Evolutionary conservation across 2,888 invertebrate species (phyloP).

Genomic region (Drosophila melanocephala): DNA sequence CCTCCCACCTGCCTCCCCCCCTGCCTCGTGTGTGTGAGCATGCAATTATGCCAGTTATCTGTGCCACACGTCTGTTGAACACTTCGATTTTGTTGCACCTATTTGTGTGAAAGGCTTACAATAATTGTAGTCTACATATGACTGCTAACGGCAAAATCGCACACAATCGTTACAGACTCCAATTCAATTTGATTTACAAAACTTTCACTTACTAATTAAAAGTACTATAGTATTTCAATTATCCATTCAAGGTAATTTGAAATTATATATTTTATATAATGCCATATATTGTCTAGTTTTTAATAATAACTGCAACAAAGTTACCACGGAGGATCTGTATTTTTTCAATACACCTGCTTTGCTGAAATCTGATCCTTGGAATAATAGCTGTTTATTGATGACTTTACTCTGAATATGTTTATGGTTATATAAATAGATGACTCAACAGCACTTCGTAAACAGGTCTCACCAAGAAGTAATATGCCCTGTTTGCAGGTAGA

Average conservation of each 20-base stretch:
- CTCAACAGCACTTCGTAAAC: neutral
- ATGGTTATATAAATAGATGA: neutral
- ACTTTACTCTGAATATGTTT: neutral
- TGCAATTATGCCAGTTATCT: constrained; percentile 63
- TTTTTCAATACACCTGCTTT: neutral
- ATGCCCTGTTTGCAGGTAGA: neutral
- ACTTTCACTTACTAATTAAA: neutral
- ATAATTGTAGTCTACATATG: constrained; percentile 39
- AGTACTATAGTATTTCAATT: neutral
- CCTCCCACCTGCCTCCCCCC: neutral
- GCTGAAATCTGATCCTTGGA: neutral
- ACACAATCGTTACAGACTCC: neutral
- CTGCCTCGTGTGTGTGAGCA: constrained; percentile 40
- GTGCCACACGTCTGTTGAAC: constrained; percentile 16
- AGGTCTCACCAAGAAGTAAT: neutral
- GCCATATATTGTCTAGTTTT: neutral
- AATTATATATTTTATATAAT: neutral
- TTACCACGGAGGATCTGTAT: too few relatives aligned
- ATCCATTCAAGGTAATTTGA: neutral
- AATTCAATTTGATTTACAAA: constrained; percentile 2
- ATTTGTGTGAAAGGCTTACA: constrained; percentile 32
- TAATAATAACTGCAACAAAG: neutral
- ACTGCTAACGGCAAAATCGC: neutral
- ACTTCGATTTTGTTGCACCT: constrained; percentile 12
- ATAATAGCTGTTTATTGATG: neutral